Base-by-base conservation (phyloP, 1,140 invertebrate genomes). In the Coboldia fuscipes region DNA sequence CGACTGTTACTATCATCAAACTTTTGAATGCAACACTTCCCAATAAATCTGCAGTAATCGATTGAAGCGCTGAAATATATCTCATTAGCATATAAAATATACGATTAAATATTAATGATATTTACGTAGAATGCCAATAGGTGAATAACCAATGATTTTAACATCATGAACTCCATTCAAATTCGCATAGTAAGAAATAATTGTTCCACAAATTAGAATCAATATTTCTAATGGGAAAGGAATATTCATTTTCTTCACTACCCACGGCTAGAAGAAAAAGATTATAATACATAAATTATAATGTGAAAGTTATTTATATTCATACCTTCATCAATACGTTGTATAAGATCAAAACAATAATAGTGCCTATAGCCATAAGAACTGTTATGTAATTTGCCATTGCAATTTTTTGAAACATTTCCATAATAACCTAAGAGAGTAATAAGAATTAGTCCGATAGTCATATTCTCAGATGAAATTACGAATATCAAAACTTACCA, bases 151-250 rank as follows among this genome's bases (percentile, higher is more conserved):
- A 13, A 84, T 68, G 5, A 72, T 60, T 8, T 54, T 49, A 19
- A 84, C 62, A 15, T 58, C 54, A 45, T 70, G 77, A 5, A 40
- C 47, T 13, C 57, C 50, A 9, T 64, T 42, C 2, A 83, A 50
- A 26, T 66, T 48, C 20, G 59, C 51, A 41, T 63, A 68, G 30
- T 65, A 59, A 0, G 78, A 83, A 2, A 66, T 50, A 0, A 74
- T 31, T 0, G 80, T 83, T 17, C 76, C 80, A 4, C 65, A 41
- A 2, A 84, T 58, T 4, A 89, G 75, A 2, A 67, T 70, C 14
- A 86, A 57, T 39, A 89, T 61, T 57, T 90, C 84, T 42, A 85
- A 75, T 4, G 85, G 84, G 5, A 88, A 57, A 3, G 83, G 82
- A 42, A 85, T 57, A 1, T n/a, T n/a, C n/a, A n/a, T n/a, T n/a